Conservation (phyloP, 2,888 invertebrate genomes). For the Meiosimyza decipiens region DNA sequence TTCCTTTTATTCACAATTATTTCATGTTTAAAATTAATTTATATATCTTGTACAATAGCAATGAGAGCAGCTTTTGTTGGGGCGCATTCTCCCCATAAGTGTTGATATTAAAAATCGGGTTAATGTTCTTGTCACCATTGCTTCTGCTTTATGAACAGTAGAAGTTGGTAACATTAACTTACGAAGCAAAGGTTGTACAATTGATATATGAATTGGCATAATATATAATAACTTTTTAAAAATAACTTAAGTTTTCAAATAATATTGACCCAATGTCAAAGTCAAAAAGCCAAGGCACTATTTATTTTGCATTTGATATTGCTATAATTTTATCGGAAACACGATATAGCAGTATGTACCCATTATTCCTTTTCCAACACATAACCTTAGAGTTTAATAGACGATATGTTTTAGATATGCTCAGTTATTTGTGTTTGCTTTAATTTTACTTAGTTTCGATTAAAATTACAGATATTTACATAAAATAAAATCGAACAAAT, state of each 20-base stretch:
- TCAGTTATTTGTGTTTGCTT: slow-evolving; percentile 42
- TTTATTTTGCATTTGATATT: no score
- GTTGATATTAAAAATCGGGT: background rate
- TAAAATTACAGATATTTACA: slow-evolving; percentile 54
- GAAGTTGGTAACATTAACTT: slow-evolving; percentile 18
- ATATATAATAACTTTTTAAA: no score
- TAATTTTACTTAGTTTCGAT: slow-evolving; percentile 12
- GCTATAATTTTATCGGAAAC: no score
- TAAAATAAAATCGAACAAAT: slow-evolving; percentile 55
- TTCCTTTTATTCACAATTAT: slow-evolving; percentile 26
- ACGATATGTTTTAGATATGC: slow-evolving; percentile 56
- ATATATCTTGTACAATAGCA: slow-evolving; percentile 14
- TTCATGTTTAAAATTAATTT: background rate
- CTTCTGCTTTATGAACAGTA: slow-evolving; percentile 24
- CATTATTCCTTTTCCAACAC: no score
- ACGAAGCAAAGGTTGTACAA: no score
- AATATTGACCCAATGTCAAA: no score
- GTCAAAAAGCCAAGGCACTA: no score
- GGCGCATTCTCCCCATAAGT: background rate
- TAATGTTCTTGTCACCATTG: slow-evolving; percentile 16
- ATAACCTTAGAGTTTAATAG: background rate
- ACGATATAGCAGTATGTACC: no score
- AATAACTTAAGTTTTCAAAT: no score
- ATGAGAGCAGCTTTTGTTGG: background rate
- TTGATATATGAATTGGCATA: no score